Evolutionary conservation across 1,140 invertebrate genomes (phyloP).

Genomic region (Uloborus diversus): DNA sequence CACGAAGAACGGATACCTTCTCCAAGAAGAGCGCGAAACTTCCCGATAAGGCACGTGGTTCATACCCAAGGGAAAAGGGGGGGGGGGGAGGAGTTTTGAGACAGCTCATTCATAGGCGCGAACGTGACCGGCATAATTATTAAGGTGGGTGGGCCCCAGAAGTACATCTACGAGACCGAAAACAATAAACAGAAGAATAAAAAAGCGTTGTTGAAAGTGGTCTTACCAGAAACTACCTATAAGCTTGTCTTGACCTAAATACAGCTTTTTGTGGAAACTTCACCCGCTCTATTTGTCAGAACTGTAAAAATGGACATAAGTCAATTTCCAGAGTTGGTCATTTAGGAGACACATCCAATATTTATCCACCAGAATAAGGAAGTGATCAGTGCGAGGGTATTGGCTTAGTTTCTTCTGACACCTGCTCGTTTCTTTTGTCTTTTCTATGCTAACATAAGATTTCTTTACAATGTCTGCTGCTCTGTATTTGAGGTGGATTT

Average conservation of each 20-base stretch:
- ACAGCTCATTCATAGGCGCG: slow-evolving; percentile 23
- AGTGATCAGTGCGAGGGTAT: too few species aligned
- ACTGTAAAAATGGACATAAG: background rate
- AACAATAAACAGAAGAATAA: slow-evolving; percentile 48
- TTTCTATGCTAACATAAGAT: background rate
- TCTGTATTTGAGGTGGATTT: background rate
- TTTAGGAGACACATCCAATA: background rate
- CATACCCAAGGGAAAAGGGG: background rate
- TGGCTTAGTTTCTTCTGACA: too few species aligned
- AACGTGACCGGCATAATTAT: slow-evolving; percentile 18
- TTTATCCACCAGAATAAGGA: background rate
- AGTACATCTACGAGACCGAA: slow-evolving; percentile 34
- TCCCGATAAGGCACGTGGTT: background rate
- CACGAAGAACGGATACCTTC: too few species aligned
- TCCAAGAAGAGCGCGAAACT: too few species aligned
- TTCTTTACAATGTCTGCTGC: background rate
- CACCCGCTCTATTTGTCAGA: background rate
- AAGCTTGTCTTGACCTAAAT: slow-evolving; percentile 39
- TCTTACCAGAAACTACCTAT: slow-evolving; percentile 35
- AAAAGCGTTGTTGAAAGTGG: slow-evolving; percentile 30
- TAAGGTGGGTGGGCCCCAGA: background rate
- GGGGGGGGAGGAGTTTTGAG: background rate
- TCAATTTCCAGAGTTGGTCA: background rate
- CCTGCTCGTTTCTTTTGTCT: background rate
- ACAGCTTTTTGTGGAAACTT: background rate